These are phyloP conservation scores for Zophobas atratus DNA, from an alignment of 1,140 invertebrate genomes.

Conservation along the genomic window DNA sequence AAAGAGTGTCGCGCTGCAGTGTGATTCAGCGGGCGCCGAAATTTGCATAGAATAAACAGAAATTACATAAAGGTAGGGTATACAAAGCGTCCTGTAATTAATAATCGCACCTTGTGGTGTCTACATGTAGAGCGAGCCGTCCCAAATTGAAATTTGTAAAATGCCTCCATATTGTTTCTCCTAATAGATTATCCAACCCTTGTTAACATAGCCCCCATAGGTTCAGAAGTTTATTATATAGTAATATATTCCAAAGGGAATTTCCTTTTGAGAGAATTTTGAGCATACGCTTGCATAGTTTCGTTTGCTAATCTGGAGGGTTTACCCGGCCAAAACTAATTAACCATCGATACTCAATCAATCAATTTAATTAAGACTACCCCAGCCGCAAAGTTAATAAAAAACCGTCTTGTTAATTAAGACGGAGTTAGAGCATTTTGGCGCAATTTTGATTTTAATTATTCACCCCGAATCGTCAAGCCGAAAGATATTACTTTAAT, in stretches of 20 bases:
- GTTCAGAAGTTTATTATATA: conserved; percentile 48
- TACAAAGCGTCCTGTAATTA: conserved; percentile 11
- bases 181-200: conserved; percentile 51
- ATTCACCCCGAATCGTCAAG: conserved; percentile 15
- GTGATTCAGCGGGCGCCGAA: not conserved
- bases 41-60: not conserved
- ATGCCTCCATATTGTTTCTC: conserved; percentile 49
- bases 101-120: conserved; percentile 10
- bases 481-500: conserved; percentile 47
- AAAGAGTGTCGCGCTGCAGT: too few relatives aligned
- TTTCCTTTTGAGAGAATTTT: conserved; percentile 43
- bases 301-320: conserved; percentile 14
- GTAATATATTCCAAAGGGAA: conserved; percentile 43
- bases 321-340: conserved; percentile 19
- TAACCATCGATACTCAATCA: conserved; percentile 25
- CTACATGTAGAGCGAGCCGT: conserved; percentile 22
- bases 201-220: conserved; percentile 47
- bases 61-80: not conserved
- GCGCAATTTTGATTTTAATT: conserved; percentile 33
- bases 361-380: conserved; percentile 27
- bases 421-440: conserved; percentile 1
- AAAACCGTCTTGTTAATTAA: conserved; percentile 30
- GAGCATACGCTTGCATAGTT: conserved; percentile 8
- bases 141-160: conserved; percentile 51
- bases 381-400: not conserved